Percentiles rank a stretch among this genome's conserved stretches.
Evolutionary conservation across 2,888 invertebrate species (phyloP).

Genomic region (Cantharis nigra): DNA sequence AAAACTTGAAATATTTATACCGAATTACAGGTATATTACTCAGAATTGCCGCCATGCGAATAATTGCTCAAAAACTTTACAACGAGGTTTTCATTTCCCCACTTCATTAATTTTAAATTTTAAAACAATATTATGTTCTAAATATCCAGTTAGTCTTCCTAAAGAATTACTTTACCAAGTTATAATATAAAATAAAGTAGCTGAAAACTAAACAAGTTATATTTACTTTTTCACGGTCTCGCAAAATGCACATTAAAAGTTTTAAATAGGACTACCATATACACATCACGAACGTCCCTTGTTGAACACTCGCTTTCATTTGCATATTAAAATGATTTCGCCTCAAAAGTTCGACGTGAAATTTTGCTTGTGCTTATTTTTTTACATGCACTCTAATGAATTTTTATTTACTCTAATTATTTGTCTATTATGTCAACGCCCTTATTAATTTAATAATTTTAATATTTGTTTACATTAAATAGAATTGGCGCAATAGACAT

Average conservation of each 20-base stretch:
- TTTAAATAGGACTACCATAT: conserved; percentile 36
- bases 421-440: background rate
- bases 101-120: conserved; percentile 28
- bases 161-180: conserved; percentile 27
- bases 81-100: conserved; percentile 22
- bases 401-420: background rate
- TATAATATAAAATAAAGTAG: conserved; percentile 27
- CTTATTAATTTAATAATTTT: background rate
- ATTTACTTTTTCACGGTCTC: conserved; percentile 36
- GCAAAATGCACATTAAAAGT: conserved; percentile 37
- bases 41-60: conserved; percentile 17
- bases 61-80: conserved; percentile 19
- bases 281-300: conserved; percentile 34
- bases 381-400: conserved; percentile 10
- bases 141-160: conserved; percentile 22
- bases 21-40: conserved; percentile 18
- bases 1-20: conserved; percentile 21
- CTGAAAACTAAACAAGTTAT: conserved; percentile 36
- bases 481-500: background rate
- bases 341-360: conserved; percentile 29
- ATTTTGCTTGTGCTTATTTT: conserved; percentile 19
- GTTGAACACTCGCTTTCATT: conserved; percentile 38
- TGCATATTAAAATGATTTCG: conserved; percentile 37
- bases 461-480: background rate
- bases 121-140: conserved; percentile 20